Conservation (phyloP, 1,140 invertebrate genomes). For the Pseudomyrmex sp. region DNA sequence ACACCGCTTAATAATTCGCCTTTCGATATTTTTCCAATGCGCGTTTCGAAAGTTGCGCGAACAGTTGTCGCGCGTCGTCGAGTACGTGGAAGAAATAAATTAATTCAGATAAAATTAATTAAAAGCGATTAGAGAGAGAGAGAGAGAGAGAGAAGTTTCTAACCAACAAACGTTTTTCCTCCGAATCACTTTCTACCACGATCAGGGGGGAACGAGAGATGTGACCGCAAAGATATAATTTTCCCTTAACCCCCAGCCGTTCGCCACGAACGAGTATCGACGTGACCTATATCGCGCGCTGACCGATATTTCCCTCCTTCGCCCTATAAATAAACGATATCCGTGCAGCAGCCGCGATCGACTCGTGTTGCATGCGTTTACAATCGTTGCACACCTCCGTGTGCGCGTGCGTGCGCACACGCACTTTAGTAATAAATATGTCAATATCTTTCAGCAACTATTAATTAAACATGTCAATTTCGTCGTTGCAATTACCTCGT, state of each 20-base stretch:
- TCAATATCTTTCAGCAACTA: neutral
- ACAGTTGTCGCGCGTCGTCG: neutral
- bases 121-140: constrained; percentile 23
- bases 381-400: neutral
- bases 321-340: constrained; percentile 61
- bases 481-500: neutral
- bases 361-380: neutral
- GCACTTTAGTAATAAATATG: neutral
- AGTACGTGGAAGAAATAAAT: constrained; percentile 14
- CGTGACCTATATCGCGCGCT: constrained; percentile 54
- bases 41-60: constrained; percentile 44
- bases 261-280: constrained; percentile 40
- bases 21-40: neutral
- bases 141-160: constrained; percentile 34
- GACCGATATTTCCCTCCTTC: constrained; percentile 46
- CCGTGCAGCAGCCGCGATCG: neutral
- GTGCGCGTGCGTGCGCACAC: neutral
- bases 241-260: constrained; percentile 19
- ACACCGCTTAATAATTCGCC: neutral
- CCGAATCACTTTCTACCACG: constrained; percentile 34
- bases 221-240: constrained; percentile 53
- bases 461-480: constrained; percentile 5
- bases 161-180: constrained; percentile 20
- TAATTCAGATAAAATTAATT: constrained; percentile 53
- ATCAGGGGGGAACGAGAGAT: constrained; percentile 1